Percentiles rank a stretch among this genome's conserved stretches.
Evolutionary conservation across 2,797 vertebrate species (phyloP).

Genomic region (Vespertilio murinus): DNA sequence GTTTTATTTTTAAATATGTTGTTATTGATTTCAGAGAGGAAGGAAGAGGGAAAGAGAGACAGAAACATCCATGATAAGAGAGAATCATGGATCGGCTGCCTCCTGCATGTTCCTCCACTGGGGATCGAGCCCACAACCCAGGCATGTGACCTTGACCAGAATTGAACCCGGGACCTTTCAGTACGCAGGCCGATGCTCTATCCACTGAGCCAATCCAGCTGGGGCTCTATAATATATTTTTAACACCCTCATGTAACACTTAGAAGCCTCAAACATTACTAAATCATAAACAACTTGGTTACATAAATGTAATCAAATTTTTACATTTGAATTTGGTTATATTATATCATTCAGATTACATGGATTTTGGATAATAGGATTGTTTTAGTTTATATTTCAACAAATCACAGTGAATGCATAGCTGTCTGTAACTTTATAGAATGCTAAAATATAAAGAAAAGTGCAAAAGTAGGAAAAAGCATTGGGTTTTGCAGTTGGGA

Average conservation of each 20-base stretch:
- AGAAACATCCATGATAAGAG: too few species aligned
- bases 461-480: background rate
- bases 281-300: background rate
- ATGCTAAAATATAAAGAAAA: background rate
- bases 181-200: too few species aligned
- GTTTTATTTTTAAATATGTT: too few species aligned
- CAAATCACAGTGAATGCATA: background rate
- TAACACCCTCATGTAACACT: background rate
- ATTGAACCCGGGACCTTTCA: too few species aligned
- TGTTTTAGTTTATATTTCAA: background rate
- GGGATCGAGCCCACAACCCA: too few species aligned
- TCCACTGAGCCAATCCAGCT: too few species aligned
- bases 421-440: background rate
- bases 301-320: background rate
- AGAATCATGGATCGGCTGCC: too few species aligned
- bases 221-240: background rate
- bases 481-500: background rate
- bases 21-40: too few species aligned
- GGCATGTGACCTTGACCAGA: too few species aligned
- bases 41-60: too few species aligned
- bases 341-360: background rate
- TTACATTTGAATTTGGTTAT: background rate
- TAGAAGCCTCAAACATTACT: background rate
- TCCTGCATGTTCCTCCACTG: too few species aligned
- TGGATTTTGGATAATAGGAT: background rate